A percentile compares a stretch with the other conserved stretches of the same genome.
Conservation (phyloP, 2,888 invertebrate species). For the Melanargia galathea region DNA sequence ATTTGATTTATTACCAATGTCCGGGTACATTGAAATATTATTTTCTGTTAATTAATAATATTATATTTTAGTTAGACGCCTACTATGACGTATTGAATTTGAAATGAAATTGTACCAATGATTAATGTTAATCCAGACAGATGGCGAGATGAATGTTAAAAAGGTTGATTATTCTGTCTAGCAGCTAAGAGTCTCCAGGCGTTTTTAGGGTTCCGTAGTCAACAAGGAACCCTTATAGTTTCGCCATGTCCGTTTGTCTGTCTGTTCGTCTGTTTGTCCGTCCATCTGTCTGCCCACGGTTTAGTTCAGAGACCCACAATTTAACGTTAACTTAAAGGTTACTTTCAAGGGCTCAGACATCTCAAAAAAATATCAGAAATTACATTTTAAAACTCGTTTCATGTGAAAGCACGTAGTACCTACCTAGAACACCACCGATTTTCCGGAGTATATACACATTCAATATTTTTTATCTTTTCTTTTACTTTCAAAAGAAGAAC, state of each 20-base stretch:
- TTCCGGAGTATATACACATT: slow-evolving; percentile 13
- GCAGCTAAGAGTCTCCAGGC: no score
- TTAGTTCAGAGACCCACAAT: no score
- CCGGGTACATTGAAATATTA: slow-evolving; percentile 18
- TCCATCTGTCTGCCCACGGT: no score
- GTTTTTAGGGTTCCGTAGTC: no score
- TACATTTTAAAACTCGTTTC: slow-evolving; percentile 11
- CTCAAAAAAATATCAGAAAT: no score
- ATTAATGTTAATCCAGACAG: not conserved
- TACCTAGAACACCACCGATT: slow-evolving; percentile 7
- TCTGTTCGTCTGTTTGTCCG: no score
- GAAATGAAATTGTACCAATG: not conserved
- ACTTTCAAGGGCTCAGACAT: no score
- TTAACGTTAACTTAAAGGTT: no score
- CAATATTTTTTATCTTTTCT: slow-evolving; percentile 20
- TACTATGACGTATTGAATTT: not conserved
- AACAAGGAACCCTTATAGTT: no score
- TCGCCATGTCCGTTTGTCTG: no score
- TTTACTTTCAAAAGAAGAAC: slow-evolving; percentile 22
- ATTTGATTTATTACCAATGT: slow-evolving; percentile 51
- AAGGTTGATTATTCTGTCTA: no score
- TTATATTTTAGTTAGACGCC: not conserved
- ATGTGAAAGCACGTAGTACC: slow-evolving; percentile 11
- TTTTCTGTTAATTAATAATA: not conserved
- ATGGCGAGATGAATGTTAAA: no score